A percentile compares a stretch with the other conserved stretches of the same genome.
phyloP scores from a whole-genome alignment of 2,113 vertebrate species.

The Gobius niger region DNA sequence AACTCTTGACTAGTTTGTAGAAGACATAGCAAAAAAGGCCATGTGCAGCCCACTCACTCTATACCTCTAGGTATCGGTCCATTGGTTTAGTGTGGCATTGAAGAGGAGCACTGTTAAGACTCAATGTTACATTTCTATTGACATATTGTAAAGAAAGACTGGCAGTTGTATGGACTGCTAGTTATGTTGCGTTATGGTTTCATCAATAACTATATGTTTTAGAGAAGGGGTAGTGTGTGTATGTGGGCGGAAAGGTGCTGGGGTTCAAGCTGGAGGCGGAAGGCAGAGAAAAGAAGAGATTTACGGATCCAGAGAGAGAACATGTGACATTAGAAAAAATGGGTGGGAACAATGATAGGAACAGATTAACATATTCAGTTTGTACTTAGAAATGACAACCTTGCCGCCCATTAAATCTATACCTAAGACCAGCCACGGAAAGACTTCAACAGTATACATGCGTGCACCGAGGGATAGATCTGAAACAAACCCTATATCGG shows the following conservation, averaged over 20 bases:
- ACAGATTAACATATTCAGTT: neutral
- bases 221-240: no score
- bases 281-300: no score
- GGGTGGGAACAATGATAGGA: neutral
- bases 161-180: no score
- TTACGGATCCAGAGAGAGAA: no score
- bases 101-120: neutral
- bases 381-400: neutral
- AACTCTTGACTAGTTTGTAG: neutral
- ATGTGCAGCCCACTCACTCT: neutral
- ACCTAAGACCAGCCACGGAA: neutral
- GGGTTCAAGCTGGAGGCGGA: no score
- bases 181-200: no score
- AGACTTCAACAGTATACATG: constrained; percentile 3
- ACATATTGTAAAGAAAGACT: no score
- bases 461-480: constrained; percentile 3
- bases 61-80: neutral
- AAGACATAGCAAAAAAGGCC: neutral
- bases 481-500: constrained; percentile 15
- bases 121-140: no score
- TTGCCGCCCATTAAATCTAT: neutral
- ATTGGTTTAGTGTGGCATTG: neutral
- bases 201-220: no score
- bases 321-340: no score
- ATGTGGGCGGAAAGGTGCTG: no score